Conservation (phyloP, 2,888 invertebrate genomes). For the Leptopilina syphax region DNA sequence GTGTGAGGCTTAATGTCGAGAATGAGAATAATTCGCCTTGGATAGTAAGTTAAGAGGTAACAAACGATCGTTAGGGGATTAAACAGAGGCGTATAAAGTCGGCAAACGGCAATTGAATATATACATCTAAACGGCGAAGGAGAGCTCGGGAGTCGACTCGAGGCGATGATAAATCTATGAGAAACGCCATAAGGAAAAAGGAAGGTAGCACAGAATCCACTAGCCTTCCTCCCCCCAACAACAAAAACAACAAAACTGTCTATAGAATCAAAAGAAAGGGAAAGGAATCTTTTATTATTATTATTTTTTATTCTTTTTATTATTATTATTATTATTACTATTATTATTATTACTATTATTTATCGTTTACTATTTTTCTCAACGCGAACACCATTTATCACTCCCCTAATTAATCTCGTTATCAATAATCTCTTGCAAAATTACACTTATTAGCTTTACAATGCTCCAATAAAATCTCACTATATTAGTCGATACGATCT, state of each 20-base stretch:
- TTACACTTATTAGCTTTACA: slow-evolving; percentile 20
- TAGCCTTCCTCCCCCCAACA: too few species aligned
- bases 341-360: not conserved
- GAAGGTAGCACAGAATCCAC: not conserved
- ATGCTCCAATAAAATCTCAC: slow-evolving; percentile 25
- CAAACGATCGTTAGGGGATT: slow-evolving; percentile 60
- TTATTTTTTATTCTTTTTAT: too few species aligned
- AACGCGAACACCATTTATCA: slow-evolving; percentile 1
- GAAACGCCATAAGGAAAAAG: slow-evolving; percentile 49
- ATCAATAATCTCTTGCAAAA: slow-evolving; percentile 19
- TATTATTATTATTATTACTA: not conserved
- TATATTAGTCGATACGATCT: not conserved
- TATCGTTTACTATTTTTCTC: not conserved
- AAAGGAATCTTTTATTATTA: slow-evolving; percentile 1
- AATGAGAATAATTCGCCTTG: slow-evolving; percentile 60
- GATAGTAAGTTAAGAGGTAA: slow-evolving; percentile 59
- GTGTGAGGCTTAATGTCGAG: slow-evolving; percentile 43
- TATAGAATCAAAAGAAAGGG: slow-evolving; percentile 10
- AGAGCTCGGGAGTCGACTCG: slow-evolving; percentile 49
- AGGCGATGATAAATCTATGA: slow-evolving; percentile 63
- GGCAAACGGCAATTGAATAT: slow-evolving; percentile 62
- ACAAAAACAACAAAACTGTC: not conserved
- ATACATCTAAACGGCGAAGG: slow-evolving; percentile 49
- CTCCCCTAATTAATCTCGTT: not conserved
- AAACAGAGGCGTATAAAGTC: slow-evolving; percentile 61